phyloP scores from a whole-genome alignment of 2,888 invertebrate species.

The Temnothorax rugatulus region DNA sequence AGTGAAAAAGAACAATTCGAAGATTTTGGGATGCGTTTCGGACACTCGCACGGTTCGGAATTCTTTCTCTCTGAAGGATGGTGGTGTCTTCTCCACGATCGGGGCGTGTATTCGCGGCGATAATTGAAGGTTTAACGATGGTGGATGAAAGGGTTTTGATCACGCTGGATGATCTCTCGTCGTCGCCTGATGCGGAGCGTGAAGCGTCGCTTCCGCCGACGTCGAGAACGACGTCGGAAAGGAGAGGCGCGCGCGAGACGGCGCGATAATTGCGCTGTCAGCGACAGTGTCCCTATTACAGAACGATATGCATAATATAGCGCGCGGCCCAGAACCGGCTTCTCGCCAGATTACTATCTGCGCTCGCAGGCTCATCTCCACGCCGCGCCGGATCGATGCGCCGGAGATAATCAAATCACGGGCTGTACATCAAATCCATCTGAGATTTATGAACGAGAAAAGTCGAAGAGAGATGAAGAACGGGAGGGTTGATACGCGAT shows the following conservation, averaged over 20 bases:
- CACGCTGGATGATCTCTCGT: slow-evolving; percentile 34
- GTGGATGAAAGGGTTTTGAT: neutral
- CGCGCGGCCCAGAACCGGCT: slow-evolving; percentile 56
- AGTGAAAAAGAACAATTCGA: neutral
- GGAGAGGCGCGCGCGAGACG: slow-evolving; percentile 69
- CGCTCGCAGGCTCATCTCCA: slow-evolving; percentile 41
- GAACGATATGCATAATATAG: slow-evolving; percentile 71
- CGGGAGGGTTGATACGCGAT: neutral
- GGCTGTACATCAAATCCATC: slow-evolving; percentile 3
- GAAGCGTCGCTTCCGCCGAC: slow-evolving; percentile 18
- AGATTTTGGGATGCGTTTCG: neutral
- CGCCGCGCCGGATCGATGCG: slow-evolving; percentile 38
- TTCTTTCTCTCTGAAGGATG: neutral
- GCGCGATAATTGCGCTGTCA: slow-evolving; percentile 84
- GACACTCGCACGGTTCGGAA: neutral
- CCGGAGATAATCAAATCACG: slow-evolving; percentile 21
- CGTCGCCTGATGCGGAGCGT: neutral
- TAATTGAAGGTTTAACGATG: slow-evolving; percentile 20
- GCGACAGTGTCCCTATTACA: slow-evolving; percentile 76
- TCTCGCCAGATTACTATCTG: slow-evolving; percentile 70
- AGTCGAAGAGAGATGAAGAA: neutral
- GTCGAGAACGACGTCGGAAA: slow-evolving; percentile 3
- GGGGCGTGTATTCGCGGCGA: neutral
- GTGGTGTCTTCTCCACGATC: neutral
- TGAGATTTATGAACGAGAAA: neutral